Conservation (phyloP, 2,888 invertebrate species). For the Netelia melanura region DNA sequence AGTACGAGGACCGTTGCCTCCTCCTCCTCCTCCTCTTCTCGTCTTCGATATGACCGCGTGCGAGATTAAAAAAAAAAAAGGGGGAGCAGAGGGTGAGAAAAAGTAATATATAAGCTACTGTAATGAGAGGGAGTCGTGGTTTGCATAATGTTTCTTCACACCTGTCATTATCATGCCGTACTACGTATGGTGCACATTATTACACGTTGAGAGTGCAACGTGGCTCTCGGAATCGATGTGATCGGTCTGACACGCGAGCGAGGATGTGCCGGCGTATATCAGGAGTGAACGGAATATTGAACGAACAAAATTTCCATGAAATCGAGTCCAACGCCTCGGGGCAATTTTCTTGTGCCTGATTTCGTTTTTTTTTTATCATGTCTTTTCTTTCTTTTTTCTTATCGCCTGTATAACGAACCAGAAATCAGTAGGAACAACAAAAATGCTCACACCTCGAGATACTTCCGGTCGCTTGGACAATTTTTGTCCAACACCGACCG, state of each 20-base stretch:
- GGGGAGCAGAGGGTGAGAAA: conserved; percentile 7
- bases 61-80: conserved; percentile 17
- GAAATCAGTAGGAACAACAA: neutral
- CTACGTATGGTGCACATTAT: neutral
- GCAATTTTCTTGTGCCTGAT: conserved; percentile 19
- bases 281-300: conserved; percentile 35
- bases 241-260: conserved; percentile 44
- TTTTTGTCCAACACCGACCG: conserved; percentile 31
- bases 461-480: conserved; percentile 33
- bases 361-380: conserved; percentile 5
- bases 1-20: neutral
- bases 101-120: conserved; percentile 16
- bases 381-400: conserved; percentile 22
- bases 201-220: neutral
- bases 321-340: neutral
- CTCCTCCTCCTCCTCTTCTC: neutral
- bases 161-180: conserved; percentile 59
- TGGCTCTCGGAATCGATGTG: conserved; percentile 50
- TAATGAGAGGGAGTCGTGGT: conserved; percentile 21
- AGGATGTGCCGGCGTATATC: conserved; percentile 31
- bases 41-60: neutral
- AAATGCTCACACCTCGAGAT: conserved; percentile 6
- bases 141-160: conserved; percentile 52
- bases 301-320: conserved; percentile 47
- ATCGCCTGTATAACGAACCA: neutral